Base-by-base conservation (phyloP, 2,888 invertebrate species). In the Mallateleia sp. region DNA sequence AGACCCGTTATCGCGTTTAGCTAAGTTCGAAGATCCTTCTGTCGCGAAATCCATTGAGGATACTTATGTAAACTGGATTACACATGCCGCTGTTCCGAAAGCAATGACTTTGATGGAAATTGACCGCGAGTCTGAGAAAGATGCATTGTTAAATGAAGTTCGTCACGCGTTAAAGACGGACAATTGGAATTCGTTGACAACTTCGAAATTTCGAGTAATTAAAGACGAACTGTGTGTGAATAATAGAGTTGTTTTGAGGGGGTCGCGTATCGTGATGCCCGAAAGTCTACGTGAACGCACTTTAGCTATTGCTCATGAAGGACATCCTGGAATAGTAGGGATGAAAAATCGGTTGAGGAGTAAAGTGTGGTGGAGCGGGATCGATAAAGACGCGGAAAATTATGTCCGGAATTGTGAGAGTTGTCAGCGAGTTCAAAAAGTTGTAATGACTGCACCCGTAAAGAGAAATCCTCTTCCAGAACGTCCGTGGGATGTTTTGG, bases 221-320 rank as follows among this genome's bases (percentile, higher is more conserved):
- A 56, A 82, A 60, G 45, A 81, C 14, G 87, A 90, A 47, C 52
- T 90, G 20, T 90, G 85, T n/a, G 28, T 47, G 7, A 45, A 79
- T 14, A 80, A 66, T 9, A 32, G 60, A 20, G 84, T 89, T 34
- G 42, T 90, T 2, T 71, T 90, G 6, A 67, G 88, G 45, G 82
- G 88, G 18, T 87, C 83, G 1, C 52, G 87, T 54, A 75, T 90
- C 3, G 84, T 91, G 18, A 87, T 91, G 8, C 66, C 66, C 6
- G 15, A 32, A 8, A 34, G n/a, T 6, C 25, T 78, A 18, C 28
- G 38, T n/a, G 32, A 8, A 0, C 25, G 45, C 38, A 18, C 28
- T 1, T 60, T 78, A 24, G 7, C 11, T 2, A 56, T 69, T 7
- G 92, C 91, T n/a, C 92, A 93, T 58, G 92, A 93, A 80, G 93